Percentiles rank a stretch among this genome's conserved stretches.
phyloP scores from a whole-genome alignment of 2,888 invertebrate species.

The Pristionchus japonicus region DNA sequence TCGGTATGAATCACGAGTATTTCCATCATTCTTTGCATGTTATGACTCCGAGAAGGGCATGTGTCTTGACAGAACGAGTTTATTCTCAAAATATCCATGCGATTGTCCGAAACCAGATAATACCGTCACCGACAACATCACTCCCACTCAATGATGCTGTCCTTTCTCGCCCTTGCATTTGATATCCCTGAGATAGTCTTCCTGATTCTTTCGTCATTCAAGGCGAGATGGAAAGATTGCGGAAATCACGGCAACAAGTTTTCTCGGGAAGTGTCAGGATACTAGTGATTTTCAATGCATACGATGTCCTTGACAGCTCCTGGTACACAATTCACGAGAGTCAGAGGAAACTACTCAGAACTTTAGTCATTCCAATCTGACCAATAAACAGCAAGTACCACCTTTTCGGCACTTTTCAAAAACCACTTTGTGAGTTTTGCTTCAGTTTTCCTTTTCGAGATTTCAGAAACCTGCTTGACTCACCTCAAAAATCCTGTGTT shows the following conservation, averaged over 20 bases:
- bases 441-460: too few relatives aligned
- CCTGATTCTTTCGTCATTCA: neutral
- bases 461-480: too few relatives aligned
- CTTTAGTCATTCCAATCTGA: neutral
- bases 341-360: neutral
- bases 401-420: neutral
- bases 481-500: too few relatives aligned
- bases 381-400: neutral
- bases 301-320: neutral
- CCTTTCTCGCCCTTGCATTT: neutral
- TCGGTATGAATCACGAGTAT: neutral
- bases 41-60: neutral
- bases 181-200: neutral
- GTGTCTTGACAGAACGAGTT: neutral
- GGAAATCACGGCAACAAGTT: neutral
- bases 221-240: neutral
- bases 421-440: too few relatives aligned
- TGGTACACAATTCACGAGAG: neutral
- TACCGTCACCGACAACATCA: neutral
- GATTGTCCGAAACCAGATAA: neutral
- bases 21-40: neutral
- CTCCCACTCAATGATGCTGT: slow-evolving; percentile 1
- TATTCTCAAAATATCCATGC: neutral
- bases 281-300: neutral
- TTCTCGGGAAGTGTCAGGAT: neutral